Evolutionary conservation across 1,140 invertebrate genomes (phyloP), one percentile per base, ranked within the genome.

Genomic region (Drosophila ohnishii): DNA sequence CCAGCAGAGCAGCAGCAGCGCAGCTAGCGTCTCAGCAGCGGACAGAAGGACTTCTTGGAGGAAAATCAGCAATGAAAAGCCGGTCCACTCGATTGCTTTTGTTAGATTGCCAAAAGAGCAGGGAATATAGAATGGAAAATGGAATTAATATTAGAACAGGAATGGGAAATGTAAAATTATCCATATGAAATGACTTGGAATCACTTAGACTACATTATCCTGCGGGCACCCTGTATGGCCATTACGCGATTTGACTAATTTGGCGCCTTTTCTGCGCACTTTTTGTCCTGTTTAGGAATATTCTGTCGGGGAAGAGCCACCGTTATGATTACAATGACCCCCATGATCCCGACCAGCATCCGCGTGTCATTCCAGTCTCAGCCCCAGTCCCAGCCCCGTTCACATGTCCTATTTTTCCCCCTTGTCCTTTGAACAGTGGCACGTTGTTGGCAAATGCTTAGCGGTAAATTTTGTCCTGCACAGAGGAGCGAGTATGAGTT

Each of bases 241-340:
- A 13, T 51, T 61, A 37, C 37, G 35, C 25, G 48, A 57, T 72
- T 78, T 81, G 63, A 86, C 75, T 86, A 75, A 85, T 81, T 86
- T 78, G 63, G 74, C 78, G 74, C 70, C 37, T n/a, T 71, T 71
- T 70, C 14, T 45, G 64, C 13, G 42, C 22, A 53, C 34, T 78
- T 80, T 65, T 72, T 63, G 19, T 69, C n/a, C 60, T 65, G 59
- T 50, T 69, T 50, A 42, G 39, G 11, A 25, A 53, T 60, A n/a
- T 44, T n/a, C 39, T 37, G 9, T 19, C 5, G 14, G n/a, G 16
- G 10, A 3, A 30, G 63, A 62, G 30, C 25, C 61, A 25, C 75
- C 71, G 67, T 79, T 87, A 82, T 67, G 83, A 86, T 82, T 86
- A 86, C 78, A 82, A 76, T 77, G 82, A 86, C 82, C 82, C 83